Base-by-base conservation (phyloP, 2,888 invertebrate species). In the Thecophora atra region DNA sequence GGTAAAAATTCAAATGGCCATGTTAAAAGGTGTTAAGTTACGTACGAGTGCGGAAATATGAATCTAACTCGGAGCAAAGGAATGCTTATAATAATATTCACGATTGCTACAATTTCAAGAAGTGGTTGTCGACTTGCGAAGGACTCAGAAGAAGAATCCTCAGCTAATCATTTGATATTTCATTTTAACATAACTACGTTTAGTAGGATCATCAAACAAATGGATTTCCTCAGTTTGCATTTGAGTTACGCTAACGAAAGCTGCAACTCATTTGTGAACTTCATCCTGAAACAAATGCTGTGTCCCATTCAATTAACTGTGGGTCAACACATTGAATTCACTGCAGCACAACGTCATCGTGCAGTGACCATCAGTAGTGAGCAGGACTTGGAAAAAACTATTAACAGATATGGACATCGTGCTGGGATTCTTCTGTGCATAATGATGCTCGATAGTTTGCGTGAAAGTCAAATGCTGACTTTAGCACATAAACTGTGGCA, bases 401-500 rank as follows among this genome's bases (percentile, higher is more conserved):
- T 76, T 52, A 66, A 24, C 69, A 74, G 51, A 63, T 74, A 65
- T 74, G 54, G 47, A 62, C 44, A 51, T 56, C 30, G 74, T 54
- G 63, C 47, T 15, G 74, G 75, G 1, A 37, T 67, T 26, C 51
- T 77, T 1, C 64, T 78, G n/a, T 72, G 76, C 1, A 0, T 83
- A 21, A 72, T 78, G 3, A 72, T 78, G 3, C 17, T 54, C 1
- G 42, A 71, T 19, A 37, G 72, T 1, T 30, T 69, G 0, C 44
- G 37, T n/a, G 70, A 75, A 4, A 30, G 69, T 0, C 51, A 6
- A 7, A 19, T 83, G 15, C 42, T 72, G 30, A 63, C 75, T 1
- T 75, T 79, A 2, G 79, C 81, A 67, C 71, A 72, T 0, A n/a
- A 62, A 0, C 54, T 79, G 11, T 85, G 85, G 85, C 74, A 63